phyloP scores from a whole-genome alignment of 2,797 vertebrate genomes.

The Calcarius lapponicus region DNA sequence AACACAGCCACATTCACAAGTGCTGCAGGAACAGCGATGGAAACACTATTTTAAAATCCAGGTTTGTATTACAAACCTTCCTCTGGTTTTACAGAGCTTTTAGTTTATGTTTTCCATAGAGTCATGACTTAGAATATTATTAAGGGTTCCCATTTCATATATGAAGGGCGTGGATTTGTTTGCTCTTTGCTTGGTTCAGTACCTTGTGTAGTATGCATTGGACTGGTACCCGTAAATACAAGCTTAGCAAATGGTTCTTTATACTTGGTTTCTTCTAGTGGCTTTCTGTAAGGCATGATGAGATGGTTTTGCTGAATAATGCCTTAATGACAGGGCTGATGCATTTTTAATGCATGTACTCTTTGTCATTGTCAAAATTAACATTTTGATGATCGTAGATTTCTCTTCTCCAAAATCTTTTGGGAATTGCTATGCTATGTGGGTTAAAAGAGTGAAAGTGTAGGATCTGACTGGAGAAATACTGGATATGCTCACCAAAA shows the following conservation, averaged over 20 bases:
- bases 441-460: slow-evolving; percentile 7
- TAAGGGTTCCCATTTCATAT: slow-evolving; percentile 37
- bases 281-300: slow-evolving; percentile 34
- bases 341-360: slow-evolving; percentile 54
- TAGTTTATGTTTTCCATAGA: slow-evolving; percentile 29
- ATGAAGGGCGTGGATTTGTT: slow-evolving; percentile 17
- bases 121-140: slow-evolving; percentile 36
- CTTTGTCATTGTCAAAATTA: slow-evolving; percentile 60
- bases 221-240: neutral
- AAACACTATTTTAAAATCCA: slow-evolving; percentile 43
- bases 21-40: slow-evolving; percentile 11
- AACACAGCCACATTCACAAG: neutral
- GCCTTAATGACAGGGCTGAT: slow-evolving; percentile 44
- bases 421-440: neutral
- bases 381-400: slow-evolving; percentile 58
- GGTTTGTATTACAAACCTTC: slow-evolving; percentile 51
- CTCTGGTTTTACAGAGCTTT: slow-evolving; percentile 37
- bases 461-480: neutral
- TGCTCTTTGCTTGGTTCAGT: slow-evolving; percentile 28
- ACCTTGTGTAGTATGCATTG: neutral
- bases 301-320: slow-evolving; percentile 61
- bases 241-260: slow-evolving; percentile 22
- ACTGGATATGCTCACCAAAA: slow-evolving; percentile 1
- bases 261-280: slow-evolving; percentile 6
- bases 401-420: slow-evolving; percentile 20